A percentile compares a stretch with the other conserved stretches of the same genome.
phyloP scores from a whole-genome alignment of 2,113 vertebrate species.

The Podilymbus podiceps region DNA sequence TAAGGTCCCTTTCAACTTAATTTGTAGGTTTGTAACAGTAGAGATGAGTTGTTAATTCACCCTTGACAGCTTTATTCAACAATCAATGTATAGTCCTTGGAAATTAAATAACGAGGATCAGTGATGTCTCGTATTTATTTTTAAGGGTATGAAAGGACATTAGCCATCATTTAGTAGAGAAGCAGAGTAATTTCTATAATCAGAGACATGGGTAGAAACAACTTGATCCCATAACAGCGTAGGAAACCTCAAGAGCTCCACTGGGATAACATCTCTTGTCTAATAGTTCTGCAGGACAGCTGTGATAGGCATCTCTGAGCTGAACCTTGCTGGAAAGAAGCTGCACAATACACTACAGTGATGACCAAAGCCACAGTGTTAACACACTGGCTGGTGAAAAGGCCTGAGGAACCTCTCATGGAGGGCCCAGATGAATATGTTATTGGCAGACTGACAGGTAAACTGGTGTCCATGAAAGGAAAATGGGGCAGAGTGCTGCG shows the following conservation, averaged over 20 bases:
- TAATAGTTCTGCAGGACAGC: background rate
- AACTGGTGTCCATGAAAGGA: background rate
- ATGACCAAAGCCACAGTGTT: background rate
- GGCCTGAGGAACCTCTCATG: background rate
- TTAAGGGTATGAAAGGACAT: background rate
- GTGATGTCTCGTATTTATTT: background rate
- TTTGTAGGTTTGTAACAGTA: background rate
- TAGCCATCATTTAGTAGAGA: background rate
- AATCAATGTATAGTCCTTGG: background rate
- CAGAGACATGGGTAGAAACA: background rate
- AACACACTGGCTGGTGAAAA: background rate
- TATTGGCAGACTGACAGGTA: background rate
- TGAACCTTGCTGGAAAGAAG: background rate
- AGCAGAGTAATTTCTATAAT: background rate
- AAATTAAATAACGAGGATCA: slow-evolving; percentile 31
- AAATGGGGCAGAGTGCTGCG: background rate
- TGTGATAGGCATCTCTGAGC: background rate
- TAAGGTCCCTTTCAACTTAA: background rate
- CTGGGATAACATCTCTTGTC: background rate
- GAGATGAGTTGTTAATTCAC: slow-evolving; percentile 11
- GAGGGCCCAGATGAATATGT: background rate
- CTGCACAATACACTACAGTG: background rate
- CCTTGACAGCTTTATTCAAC: background rate
- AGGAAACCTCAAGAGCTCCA: background rate
- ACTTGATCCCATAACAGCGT: background rate